A percentile compares a stretch with the other conserved stretches of the same genome.
Conservation (phyloP, 2,888 invertebrate species). For the Dorcus parallelipipedus region DNA sequence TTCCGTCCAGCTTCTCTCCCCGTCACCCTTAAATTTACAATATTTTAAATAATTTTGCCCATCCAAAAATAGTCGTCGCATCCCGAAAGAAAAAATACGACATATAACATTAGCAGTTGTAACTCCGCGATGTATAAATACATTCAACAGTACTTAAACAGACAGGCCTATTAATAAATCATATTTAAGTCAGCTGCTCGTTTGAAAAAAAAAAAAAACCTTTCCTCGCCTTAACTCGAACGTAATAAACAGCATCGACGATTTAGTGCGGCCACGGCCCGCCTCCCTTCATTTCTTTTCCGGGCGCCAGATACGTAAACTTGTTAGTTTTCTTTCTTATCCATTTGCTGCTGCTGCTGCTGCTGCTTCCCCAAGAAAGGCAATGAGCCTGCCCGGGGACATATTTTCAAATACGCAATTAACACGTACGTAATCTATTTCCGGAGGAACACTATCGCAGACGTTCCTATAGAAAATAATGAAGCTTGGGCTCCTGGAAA, state of each 20-base stretch:
- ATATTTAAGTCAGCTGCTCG: conserved; percentile 43
- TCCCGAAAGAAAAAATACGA: too few species aligned
- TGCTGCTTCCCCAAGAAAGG: too few species aligned
- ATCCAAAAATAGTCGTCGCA: too few species aligned
- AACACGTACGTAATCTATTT: background rate
- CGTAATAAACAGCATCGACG: too few species aligned
- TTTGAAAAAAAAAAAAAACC: conserved; percentile 11
- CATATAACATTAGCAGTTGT: background rate
- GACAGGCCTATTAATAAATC: conserved; percentile 39
- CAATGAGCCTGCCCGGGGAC: background rate
- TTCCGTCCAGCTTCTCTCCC: conserved; percentile 30
- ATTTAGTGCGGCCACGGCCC: background rate
- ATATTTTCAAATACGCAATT: conserved; percentile 1
- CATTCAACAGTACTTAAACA: conserved; percentile 32
- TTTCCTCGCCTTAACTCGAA: too few species aligned
- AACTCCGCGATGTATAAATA: background rate
- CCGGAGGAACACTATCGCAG: background rate
- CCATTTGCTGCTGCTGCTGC: too few species aligned
- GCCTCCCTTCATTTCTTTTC: background rate
- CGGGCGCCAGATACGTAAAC: background rate
- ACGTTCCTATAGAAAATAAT: too few species aligned
- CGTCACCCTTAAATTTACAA: background rate
- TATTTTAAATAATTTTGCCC: too few species aligned
- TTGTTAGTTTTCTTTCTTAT: background rate
- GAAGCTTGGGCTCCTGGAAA: too few species aligned